phyloP scores from a whole-genome alignment of 1,140 invertebrate species.

The Heliothis subflexa region DNA sequence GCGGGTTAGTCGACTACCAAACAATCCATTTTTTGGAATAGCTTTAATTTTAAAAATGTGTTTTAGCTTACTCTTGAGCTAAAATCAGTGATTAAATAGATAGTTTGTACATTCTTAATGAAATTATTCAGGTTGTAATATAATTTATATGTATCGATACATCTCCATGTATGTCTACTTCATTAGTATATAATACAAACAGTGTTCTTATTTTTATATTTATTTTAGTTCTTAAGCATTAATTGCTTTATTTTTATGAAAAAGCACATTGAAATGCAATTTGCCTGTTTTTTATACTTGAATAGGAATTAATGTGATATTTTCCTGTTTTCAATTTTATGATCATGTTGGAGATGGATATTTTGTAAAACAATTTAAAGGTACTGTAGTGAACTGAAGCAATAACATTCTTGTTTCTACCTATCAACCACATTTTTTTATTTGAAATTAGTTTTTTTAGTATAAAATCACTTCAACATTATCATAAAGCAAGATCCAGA shows the following conservation, averaged over 20 bases:
- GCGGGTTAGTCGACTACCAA: constrained; percentile 26
- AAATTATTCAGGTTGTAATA: constrained; percentile 38
- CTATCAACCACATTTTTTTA: too few species aligned
- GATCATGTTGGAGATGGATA: neutral
- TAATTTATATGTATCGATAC: constrained; percentile 35
- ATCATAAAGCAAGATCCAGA: neutral
- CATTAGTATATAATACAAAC: constrained; percentile 20
- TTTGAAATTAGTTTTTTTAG: neutral
- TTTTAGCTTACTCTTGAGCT: constrained; percentile 8
- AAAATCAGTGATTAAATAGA: constrained; percentile 22
- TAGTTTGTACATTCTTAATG: constrained; percentile 29
- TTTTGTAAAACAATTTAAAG: too few species aligned
- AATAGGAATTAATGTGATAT: constrained; percentile 31
- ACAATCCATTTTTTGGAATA: constrained; percentile 20
- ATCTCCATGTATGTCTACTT: constrained; percentile 30
- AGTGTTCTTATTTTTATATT: constrained; percentile 37
- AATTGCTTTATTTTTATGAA: constrained; percentile 31
- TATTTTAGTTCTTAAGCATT: constrained; percentile 35
- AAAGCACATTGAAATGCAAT: constrained; percentile 34
- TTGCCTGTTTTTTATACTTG: constrained; percentile 15
- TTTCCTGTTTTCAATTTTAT: constrained; percentile 15
- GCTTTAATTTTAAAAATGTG: constrained; percentile 16
- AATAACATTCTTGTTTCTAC: too few species aligned
- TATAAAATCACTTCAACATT: neutral
- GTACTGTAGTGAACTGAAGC: too few species aligned